Base-by-base conservation (phyloP, 2,797 vertebrate genomes). In the Trematomus bernacchii region DNA sequence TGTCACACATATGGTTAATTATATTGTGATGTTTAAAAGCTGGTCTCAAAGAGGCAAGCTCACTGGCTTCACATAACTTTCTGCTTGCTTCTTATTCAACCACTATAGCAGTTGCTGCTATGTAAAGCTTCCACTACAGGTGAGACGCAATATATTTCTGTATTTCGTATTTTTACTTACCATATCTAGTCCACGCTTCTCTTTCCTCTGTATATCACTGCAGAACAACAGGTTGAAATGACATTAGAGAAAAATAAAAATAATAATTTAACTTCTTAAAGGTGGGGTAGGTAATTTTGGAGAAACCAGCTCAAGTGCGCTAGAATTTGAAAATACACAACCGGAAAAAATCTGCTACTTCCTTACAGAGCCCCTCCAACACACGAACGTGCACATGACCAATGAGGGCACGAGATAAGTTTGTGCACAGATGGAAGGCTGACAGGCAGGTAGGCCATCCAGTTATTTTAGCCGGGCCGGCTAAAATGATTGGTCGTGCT, bases 151-250 rank as follows among this genome's bases (percentile, higher is more conserved):
- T 43, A 54, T 1, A 59, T n/a, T 19, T 2, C 6, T 37, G 23
- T 48, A 18, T 14, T 27, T 43, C 46, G 11, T 15, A 21, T 15
- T 58, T 75, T 44, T 59, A 91, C 90, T 66, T 72, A 88, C 77
- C 60, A 7, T n/a, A 6, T 47, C 80, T 95, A 94, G 69, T 95
- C 91, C 76, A 94, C 69, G 71, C 94, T 97, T 92, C 95, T 96
- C 91, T 96, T 98, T 79, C 97, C 96, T 93, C 96, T 95, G 86
- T 97, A 97, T 94, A 97, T 94, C 70, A 99, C 97, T 99, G 76
- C 1, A 91, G 86, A 80, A 88, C 50, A 80, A 88, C 50, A 79
- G 23, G 55, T 64, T 77, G 60, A 61, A 69, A 40, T 7, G 43
- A 63, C 53, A 33, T 82, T 51, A 68, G 21, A 76, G 27, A 27